Base-by-base conservation (phyloP, 2,888 invertebrate species). In the Cerastoderma edule region DNA sequence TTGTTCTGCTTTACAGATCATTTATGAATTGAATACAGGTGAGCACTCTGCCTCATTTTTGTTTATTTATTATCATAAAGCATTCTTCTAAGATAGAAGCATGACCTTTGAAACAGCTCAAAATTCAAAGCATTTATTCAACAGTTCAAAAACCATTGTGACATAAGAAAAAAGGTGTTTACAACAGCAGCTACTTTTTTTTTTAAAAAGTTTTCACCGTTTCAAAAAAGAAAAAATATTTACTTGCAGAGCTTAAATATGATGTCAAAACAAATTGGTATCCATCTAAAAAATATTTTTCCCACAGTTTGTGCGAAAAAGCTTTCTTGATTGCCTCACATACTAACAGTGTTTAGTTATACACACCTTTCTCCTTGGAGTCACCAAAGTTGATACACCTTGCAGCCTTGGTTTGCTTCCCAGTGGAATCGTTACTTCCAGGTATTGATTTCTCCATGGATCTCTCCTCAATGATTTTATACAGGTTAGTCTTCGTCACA, bases 321-420 rank as follows among this genome's bases (percentile, higher is more conserved):
- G n/a, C n/a, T n/a, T n/a, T n/a, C n/a, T n/a, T n/a, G n/a, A n/a
- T n/a, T n/a, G n/a, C n/a, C n/a, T n/a, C n/a, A n/a, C n/a, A n/a
- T n/a, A n/a, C n/a, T n/a, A n/a, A n/a, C n/a, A n/a, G n/a, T n/a
- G n/a, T n/a, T n/a, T n/a, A n/a, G n/a, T n/a, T n/a, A n/a, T n/a
- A n/a, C n/a, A n/a, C 16, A 2, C 16, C 13, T 48, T n/a, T 30
- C 22, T 76, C 72, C 50, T 72, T 64, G n/a, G 19, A 48, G 32
- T 67, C 48, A 13, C 74, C 78, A 71, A 78, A 78, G 50, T 70
- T 70, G 27, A 78, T 78, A 10, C 64, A 73, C 22, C 78, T 28
- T 24, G 69, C 48, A 3, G 73, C 70, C 56, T 78, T 78, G 8
- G 35, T 28, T 32, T 54, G 27, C 32, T 68, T 68, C 27, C 39